These are phyloP conservation scores for Ivindomyrus marchei DNA, from an alignment of 2,113 vertebrate species.

Conservation along the genomic window DNA sequence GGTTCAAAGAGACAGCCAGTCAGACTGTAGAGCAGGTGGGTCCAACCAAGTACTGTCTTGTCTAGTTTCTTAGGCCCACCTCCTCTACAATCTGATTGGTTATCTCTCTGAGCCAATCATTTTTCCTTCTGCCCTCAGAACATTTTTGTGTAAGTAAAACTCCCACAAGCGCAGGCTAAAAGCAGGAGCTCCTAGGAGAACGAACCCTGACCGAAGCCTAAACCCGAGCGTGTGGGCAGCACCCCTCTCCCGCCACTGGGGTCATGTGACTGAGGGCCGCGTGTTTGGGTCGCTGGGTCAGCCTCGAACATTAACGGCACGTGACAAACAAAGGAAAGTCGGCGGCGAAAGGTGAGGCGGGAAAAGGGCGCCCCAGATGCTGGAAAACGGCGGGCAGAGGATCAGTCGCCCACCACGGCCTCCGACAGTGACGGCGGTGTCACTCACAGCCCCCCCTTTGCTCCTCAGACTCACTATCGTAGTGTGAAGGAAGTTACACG, in stretches of 20 bases:
- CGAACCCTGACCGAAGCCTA: not conserved
- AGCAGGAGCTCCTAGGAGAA: not conserved
- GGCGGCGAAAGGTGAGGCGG: not conserved
- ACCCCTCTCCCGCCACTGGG: slow-evolving; percentile 24
- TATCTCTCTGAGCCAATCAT: too few species aligned
- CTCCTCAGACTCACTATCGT: not conserved
- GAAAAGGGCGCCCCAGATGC: slow-evolving; percentile 36
- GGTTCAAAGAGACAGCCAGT: too few species aligned
- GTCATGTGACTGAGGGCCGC: slow-evolving; percentile 22
- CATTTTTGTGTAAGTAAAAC: too few species aligned
- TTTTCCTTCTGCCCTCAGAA: too few species aligned
- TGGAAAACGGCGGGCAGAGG: slow-evolving; percentile 17
- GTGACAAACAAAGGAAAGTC: slow-evolving; percentile 4
- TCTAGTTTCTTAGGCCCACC: too few species aligned
- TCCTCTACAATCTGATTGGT: too few species aligned
- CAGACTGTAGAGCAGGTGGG: too few species aligned
- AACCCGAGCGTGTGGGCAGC: not conserved
- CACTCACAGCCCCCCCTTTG: not conserved
- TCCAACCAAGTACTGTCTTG: too few species aligned
- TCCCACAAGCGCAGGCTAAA: not conserved
- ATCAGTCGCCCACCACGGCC: not conserved
- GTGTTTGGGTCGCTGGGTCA: slow-evolving; percentile 13
- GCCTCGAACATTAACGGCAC: slow-evolving; percentile 30
- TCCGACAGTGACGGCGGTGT: too few species aligned
- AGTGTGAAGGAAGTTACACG: slow-evolving; percentile 62